Conservation (phyloP, 2,113 vertebrate species). For the Lutjanus erythropterus region DNA sequence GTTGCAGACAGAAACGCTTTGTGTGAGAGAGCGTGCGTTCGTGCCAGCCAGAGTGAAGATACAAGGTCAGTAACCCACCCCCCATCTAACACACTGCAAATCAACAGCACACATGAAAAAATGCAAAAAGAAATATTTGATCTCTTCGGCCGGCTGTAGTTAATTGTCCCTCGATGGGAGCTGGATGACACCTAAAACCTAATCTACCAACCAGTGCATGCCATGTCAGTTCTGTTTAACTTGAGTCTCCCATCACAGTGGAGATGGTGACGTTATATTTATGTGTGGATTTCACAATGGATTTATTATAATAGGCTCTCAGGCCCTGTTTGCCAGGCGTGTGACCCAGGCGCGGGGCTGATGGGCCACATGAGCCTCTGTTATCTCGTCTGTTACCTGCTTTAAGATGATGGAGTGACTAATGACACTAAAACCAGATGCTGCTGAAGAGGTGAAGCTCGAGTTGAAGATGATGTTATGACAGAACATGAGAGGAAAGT, state of each 20-base stretch:
- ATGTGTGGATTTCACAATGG: conserved; percentile 76
- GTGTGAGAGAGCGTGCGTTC: conserved; percentile 65
- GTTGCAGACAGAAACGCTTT: conserved; percentile 78
- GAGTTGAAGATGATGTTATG: conserved; percentile 37
- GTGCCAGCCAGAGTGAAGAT: conserved; percentile 82
- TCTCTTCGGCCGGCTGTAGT: neutral
- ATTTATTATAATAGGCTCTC: conserved; percentile 65
- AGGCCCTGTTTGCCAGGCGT: conserved; percentile 43
- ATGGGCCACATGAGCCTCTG: conserved; percentile 28
- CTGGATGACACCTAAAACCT: neutral
- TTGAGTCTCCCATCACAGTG: conserved; percentile 23
- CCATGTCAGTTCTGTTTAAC: conserved; percentile 13
- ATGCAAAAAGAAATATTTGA: neutral
- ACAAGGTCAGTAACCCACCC: conserved; percentile 67
- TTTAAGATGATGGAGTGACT: conserved; percentile 35
- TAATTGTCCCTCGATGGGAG: conserved; percentile 8
- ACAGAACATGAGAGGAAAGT: conserved; percentile 31
- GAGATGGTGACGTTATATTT: conserved; percentile 67
- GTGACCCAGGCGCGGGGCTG: conserved; percentile 50
- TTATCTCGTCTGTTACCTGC: conserved; percentile 47
- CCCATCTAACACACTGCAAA: conserved; percentile 30
- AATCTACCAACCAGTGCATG: neutral
- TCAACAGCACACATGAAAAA: conserved; percentile 44
- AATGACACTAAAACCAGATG: conserved; percentile 7
- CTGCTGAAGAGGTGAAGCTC: conserved; percentile 26